phyloP scores from a whole-genome alignment of 2,888 invertebrate genomes.

The Bruchidius siliquastri region DNA sequence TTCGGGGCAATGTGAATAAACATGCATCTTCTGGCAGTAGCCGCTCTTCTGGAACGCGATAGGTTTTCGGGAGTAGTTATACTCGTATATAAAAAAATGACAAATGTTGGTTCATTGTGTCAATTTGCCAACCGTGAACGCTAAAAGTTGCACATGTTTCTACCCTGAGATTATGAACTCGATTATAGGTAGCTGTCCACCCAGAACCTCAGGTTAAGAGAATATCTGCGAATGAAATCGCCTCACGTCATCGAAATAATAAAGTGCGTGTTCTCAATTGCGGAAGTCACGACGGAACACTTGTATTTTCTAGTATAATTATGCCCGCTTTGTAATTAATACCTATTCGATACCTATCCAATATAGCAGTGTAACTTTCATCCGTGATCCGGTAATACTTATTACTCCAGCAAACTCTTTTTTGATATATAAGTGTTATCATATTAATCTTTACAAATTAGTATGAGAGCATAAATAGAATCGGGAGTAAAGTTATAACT shows the following conservation, averaged over 20 bases:
- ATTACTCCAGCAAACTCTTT: not conserved
- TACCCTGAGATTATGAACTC: not conserved
- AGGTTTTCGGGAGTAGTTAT: no score
- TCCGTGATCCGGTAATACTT: not conserved
- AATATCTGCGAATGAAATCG: not conserved
- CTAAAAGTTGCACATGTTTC: no score
- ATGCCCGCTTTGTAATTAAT: not conserved
- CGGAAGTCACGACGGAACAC: not conserved
- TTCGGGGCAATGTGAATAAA: no score
- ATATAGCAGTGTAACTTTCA: not conserved
- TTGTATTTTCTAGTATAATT: not conserved
- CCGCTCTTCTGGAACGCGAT: no score
- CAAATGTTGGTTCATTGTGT: no score
- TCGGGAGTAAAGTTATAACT: no score
- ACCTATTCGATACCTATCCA: not conserved
- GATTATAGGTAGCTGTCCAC: not conserved
- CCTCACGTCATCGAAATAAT: not conserved
- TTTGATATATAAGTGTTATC: not conserved
- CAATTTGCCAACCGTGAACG: no score
- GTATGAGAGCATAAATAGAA: not conserved
- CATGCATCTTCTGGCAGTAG: no score
- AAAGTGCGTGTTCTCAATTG: not conserved
- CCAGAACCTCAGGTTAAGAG: not conserved
- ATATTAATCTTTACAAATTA: not conserved
- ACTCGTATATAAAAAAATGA: no score